A percentile compares a stretch with the other conserved stretches of the same genome.
Conservation (phyloP, 2,888 invertebrate genomes). For the Sinopyrophorus schimmeli region DNA sequence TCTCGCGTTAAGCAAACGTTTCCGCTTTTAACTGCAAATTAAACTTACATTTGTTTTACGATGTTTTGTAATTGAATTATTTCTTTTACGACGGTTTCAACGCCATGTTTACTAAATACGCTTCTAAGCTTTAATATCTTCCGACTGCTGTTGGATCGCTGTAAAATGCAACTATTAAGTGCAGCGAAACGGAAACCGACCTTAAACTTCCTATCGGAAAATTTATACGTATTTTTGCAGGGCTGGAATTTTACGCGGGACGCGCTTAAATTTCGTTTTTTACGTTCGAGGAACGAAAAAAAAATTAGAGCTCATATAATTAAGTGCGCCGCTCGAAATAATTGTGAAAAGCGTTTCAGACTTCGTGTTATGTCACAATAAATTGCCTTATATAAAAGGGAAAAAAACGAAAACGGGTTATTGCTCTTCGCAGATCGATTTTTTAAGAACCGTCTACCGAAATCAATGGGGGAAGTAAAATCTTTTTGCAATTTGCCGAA, state of each 20-base stretch:
- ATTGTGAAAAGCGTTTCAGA: slow-evolving; percentile 4
- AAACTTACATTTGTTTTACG: slow-evolving; percentile 47
- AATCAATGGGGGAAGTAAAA: slow-evolving; percentile 26
- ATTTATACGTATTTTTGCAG: slow-evolving; percentile 12
- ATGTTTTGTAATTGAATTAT: slow-evolving; percentile 47
- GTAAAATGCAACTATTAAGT: slow-evolving; percentile 19
- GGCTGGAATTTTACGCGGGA: slow-evolving; percentile 1
- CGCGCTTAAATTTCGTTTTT: too few relatives aligned
- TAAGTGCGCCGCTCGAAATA: too few relatives aligned
- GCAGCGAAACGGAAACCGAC: slow-evolving; percentile 15
- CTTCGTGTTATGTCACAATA: slow-evolving; percentile 5
- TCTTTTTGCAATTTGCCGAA: slow-evolving; percentile 37
- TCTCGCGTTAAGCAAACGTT: slow-evolving; percentile 43
- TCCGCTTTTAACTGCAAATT: slow-evolving; percentile 48
- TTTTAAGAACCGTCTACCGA: slow-evolving; percentile 14
- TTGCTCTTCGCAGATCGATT: slow-evolving; percentile 12
- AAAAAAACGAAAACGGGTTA: slow-evolving; percentile 8
- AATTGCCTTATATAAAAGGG: not conserved
- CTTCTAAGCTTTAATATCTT: slow-evolving; percentile 13
- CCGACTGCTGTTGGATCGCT: slow-evolving; percentile 3
- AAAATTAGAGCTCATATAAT: too few relatives aligned
- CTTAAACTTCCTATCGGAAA: slow-evolving; percentile 6
- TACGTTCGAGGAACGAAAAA: too few relatives aligned
- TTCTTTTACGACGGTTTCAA: slow-evolving; percentile 41
- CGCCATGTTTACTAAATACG: slow-evolving; percentile 37